Evolutionary conservation across 1,140 invertebrate species (phyloP), one percentile per base, ranked within the genome.

Genomic region (Zaprionus ghesquierei): DNA sequence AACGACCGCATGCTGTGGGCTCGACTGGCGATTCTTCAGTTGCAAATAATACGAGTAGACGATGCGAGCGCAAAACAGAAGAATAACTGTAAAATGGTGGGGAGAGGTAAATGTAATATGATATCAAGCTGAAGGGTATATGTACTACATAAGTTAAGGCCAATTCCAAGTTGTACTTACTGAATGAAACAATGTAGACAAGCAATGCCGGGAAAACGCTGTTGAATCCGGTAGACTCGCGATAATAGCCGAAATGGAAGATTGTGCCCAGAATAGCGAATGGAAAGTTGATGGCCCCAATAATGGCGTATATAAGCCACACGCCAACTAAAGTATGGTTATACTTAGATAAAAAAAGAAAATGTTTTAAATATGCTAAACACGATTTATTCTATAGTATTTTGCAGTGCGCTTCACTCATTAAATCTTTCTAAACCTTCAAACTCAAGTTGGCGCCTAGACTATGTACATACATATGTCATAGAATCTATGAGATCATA

Each of bases 191-290:
- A 2, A 89, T 75, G 33, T 89, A 72, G 2, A 74, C 6, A 0
- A 90, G 8, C 12, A 90, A 29, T 5, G 84, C 77, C 0, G 63
- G 25, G 1, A 90, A 35, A 4, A 84, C 29, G 53, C 74, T 90
- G 1, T 53, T 38, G 22, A 68, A 71, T 12, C 71, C 89, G 2
- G 69, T 69, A 5, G 66, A 53, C 31, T 82, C 77, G 1, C 87
- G 82, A 38, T 84, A 90, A 12, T 77, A 79, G 10, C 87, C 87
- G 20, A 76, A 90, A 38, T 87, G 77, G 60, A 90, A 90, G 27
- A 90, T 90, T 2, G 71, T 68, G 3, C 87, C 87, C 2, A 90
- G 62, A 4, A 90, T 6, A 18, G 81, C 79, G 46, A 90, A 63
- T 5, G 87, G 87, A 56, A 87, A 90, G 22, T 62, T 46, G 10